Evolutionary conservation across 2,113 vertebrate species (phyloP), one percentile per base, ranked within the genome.

Genomic region (Nesospiza acunhae): DNA sequence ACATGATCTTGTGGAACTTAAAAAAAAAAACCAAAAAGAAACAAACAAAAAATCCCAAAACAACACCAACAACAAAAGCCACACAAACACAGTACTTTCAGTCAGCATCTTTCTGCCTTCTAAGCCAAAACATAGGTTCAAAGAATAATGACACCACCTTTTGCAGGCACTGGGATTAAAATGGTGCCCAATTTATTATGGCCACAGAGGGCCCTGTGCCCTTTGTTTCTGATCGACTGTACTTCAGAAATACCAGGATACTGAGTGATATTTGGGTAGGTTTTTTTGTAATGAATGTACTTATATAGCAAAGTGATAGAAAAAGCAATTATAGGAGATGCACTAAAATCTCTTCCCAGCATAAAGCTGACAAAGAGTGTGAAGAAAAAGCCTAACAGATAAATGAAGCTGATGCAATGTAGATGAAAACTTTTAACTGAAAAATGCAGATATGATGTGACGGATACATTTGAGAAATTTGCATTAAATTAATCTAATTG

Each of bases 381-480:
- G 46, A 68, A 91, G 64, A 89, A 50, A 37, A 72, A 33, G 21
- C 44, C 33, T 89, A 70, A 52, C 37, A 68, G 31, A 50, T 72
- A 37, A 9, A 58, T n/a, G 44, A 68, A 87, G 41, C 33, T 97
- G 94, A 94, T 92, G 91, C 74, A 97, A 95, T 60, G 6, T 22
- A 72, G 28, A 41, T 92, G 89, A 91, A 95, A 95, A 74, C 66
- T 78, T 93, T 37, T 72, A 70, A 35, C 44, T 89, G 35, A 82
- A 91, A 81, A 87, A 64, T 56, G 17, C 35, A 92, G 87, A 60
- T 44, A 24, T 56, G 44, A 89, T 64, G 35, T 91, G 84, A 78
- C 66, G 94, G 84, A 79, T 49, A n/a, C 6, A 56, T 75, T 89
- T 84, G 20, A 93, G 39, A 84, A 84, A 91, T 93, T 84, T 93